Base-by-base conservation (phyloP, 37 sponge, comb jelly and placozoan genomes). In the Mnemiopsis leidyi region DNA sequence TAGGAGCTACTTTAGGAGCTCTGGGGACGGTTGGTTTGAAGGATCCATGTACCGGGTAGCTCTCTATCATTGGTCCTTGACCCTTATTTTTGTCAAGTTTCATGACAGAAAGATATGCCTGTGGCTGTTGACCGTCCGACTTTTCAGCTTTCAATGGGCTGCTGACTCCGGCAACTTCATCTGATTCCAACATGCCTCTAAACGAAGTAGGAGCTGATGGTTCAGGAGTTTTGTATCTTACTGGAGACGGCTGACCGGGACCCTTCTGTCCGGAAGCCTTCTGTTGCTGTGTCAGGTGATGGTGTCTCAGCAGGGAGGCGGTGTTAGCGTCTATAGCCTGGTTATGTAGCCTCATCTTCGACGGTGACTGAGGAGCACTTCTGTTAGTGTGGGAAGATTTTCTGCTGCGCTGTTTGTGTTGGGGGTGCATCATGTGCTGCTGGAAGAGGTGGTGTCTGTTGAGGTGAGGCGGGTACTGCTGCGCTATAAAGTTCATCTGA, bases 401-500 rank as follows among this genome's bases (percentile, higher is more conserved):
- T 32, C 79, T 1, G 1, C 20, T 9, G 26, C 36, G 34, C 32
- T 77, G 79, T 3, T 31, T 34, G 18, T 77, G 79, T 0, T 28
- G 20, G 32, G 20, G 34, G 73, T 28, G 73, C 73, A 69, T 69
- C 73, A 28, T 21, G 24, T 69, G 73, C 79, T 77, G 79, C 35
- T 77, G 79, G 20, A 31, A 32, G 36, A 31, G 32, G 32, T 31
- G 32, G 79, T 77, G 79, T 13, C 32, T 26, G 3, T 30, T 3
- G 36, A 5, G 30, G 36, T 77, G 79, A 20, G 79, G 36, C 36
- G 30, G 79, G 79, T 77, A 32, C 35, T 77, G 79, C 79, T 77
- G 79, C 32, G 79, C 32, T 32, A 77, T 77, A 33, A 77, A 34
- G 79, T 77, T 77, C 79, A 77, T 77, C 79, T 77, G 79, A 32